Percentiles rank a stretch among this genome's conserved stretches.
phyloP scores from a whole-genome alignment of 2,113 vertebrate genomes.

The Rhinolophus sinicus region DNA sequence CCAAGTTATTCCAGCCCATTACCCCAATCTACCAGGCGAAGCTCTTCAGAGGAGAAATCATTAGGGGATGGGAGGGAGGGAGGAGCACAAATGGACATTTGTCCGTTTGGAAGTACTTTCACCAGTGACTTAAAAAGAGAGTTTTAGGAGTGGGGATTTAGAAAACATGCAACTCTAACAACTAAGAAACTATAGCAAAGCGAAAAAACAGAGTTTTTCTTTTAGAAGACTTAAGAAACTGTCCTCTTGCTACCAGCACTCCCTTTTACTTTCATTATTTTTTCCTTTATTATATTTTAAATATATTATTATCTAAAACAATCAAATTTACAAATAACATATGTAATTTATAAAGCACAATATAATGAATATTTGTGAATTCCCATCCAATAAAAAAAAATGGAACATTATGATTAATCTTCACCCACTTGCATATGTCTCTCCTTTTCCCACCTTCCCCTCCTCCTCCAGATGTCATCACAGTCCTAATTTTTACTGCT shows the following conservation, averaged over 20 bases:
- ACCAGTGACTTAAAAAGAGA: background rate
- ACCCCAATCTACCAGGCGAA: background rate
- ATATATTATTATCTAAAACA: background rate
- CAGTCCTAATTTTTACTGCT: background rate
- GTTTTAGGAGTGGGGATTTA: background rate
- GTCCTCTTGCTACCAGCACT: background rate
- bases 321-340: background rate
- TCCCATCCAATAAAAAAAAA: background rate
- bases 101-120: background rate
- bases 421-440: background rate
- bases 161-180: background rate
- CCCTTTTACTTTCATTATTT: constrained; percentile 4
- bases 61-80: background rate
- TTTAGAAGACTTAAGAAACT: background rate
- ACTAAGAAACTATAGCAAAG: background rate
- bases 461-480: background rate
- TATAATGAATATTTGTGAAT: background rate
- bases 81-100: background rate
- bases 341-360: background rate
- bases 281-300: constrained; percentile 8
- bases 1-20: constrained; percentile 29
- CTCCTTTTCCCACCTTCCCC: background rate
- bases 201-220: background rate
- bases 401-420: background rate
- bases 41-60: background rate